These are phyloP conservation scores for Oceanites oceanicus DNA, from an alignment of 2,113 vertebrate species.

Conservation along the genomic window DNA sequence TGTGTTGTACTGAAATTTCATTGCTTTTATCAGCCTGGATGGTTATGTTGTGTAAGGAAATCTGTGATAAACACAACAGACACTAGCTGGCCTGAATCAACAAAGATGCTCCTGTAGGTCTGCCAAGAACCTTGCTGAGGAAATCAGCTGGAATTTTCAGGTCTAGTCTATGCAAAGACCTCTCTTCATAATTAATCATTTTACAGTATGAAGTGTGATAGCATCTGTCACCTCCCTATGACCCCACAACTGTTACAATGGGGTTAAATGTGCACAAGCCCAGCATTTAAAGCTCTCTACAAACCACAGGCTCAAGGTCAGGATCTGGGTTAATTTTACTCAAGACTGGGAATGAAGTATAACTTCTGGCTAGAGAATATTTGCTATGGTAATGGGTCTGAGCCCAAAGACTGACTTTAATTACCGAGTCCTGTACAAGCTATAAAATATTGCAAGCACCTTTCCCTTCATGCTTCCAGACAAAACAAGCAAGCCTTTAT, in stretches of 20 bases:
- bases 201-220: conserved; percentile 34
- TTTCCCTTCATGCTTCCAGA: not conserved
- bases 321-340: not conserved
- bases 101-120: conserved; percentile 34
- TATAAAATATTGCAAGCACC: not conserved
- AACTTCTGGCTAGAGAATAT: not conserved
- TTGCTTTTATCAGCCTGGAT: conserved; percentile 53
- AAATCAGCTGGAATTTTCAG: conserved; percentile 47
- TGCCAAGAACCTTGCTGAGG: conserved; percentile 9
- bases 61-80: conserved; percentile 45
- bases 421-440: not conserved
- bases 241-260: conserved; percentile 16
- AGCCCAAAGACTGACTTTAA: conserved; percentile 23
- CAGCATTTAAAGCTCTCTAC: conserved; percentile 31
- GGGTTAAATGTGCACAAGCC: conserved; percentile 29
- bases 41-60: conserved; percentile 47
- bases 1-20: conserved; percentile 62
- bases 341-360: not conserved
- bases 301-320: conserved; percentile 46
- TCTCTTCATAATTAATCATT: conserved; percentile 66
- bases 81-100: conserved; percentile 39
- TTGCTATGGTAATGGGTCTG: not conserved
- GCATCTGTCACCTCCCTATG: conserved; percentile 53
- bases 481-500: not conserved
- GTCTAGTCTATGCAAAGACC: conserved; percentile 33